Conservation (phyloP, 2,797 vertebrate genomes). For the Myotis findleyi region DNA sequence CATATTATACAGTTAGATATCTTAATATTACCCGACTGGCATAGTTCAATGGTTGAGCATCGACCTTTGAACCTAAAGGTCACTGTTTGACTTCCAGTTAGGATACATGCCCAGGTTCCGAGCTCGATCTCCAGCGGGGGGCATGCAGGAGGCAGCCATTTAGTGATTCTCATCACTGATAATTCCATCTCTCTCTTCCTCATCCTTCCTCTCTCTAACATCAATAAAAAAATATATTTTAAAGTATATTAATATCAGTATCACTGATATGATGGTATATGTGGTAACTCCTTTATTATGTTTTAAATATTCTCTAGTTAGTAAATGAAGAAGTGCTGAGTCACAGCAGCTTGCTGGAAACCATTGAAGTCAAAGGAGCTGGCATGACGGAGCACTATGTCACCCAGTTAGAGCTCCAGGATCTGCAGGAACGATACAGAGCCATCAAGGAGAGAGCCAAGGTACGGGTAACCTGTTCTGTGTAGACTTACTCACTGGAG, state of each 20-base stretch:
- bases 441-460: slow-evolving; percentile 92
- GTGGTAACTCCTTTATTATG: not conserved
- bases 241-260: not conserved
- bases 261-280: not conserved
- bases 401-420: slow-evolving; percentile 94
- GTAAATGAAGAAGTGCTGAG: slow-evolving; percentile 96
- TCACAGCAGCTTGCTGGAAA: slow-evolving; percentile 94
- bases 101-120: no score
- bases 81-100: no score
- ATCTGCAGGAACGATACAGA: slow-evolving; percentile 93
- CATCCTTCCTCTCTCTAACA: no score
- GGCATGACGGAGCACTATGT: slow-evolving; percentile 95
- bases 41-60: no score
- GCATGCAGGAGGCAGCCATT: no score
- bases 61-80: no score
- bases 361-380: slow-evolving; percentile 94
- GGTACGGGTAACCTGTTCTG: slow-evolving; percentile 86
- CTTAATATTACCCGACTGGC: not conserved
- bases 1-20: not conserved
- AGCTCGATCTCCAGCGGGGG: no score
- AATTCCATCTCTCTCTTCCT: no score
- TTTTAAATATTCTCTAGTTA: slow-evolving; percentile 87
- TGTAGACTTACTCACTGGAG: rapidly evolving
- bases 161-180: no score
- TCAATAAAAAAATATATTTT: no score